Evolutionary conservation across 2,797 vertebrate genomes (phyloP).

Genomic region (Melanotaenia boesemani): DNA sequence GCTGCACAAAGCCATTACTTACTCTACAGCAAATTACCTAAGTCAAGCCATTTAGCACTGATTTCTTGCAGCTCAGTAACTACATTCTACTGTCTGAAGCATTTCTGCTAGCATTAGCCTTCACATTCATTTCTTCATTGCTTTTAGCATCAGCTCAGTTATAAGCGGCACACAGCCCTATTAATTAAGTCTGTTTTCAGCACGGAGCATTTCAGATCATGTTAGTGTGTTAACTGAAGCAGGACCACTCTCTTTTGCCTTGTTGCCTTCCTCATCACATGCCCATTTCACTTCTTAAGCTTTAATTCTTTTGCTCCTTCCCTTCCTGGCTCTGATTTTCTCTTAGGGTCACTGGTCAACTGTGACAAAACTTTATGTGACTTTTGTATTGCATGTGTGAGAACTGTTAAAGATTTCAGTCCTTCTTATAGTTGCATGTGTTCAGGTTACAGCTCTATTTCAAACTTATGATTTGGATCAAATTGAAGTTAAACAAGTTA

Average conservation of each 20-base stretch:
- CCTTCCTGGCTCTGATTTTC: constrained; percentile 42
- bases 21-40: constrained; percentile 75
- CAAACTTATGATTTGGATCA: constrained; percentile 4
- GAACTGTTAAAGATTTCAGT: constrained; percentile 20
- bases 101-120: constrained; percentile 58
- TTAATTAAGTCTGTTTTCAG: constrained; percentile 73
- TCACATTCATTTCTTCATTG: constrained; percentile 49
- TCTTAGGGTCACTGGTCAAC: constrained; percentile 68
- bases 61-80: constrained; percentile 70
- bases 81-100: constrained; percentile 44
- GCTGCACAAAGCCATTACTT: constrained; percentile 64
- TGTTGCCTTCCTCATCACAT: constrained; percentile 70
- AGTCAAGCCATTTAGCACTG: constrained; percentile 76
- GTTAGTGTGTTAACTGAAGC: constrained; percentile 58
- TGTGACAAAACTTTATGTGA: constrained; percentile 45
- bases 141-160: constrained; percentile 65
- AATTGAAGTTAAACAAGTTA: constrained; percentile 9
- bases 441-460: constrained; percentile 5
- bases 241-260: constrained; percentile 64
- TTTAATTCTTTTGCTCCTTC: constrained; percentile 44
- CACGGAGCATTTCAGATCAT: constrained; percentile 59
- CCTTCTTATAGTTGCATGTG: constrained; percentile 22
- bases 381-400: constrained; percentile 22
- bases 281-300: constrained; percentile 53
- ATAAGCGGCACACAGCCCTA: constrained; percentile 24